Evolutionary conservation across 1,140 invertebrate genomes (phyloP).

Genomic region (Drosophila takahashii): DNA sequence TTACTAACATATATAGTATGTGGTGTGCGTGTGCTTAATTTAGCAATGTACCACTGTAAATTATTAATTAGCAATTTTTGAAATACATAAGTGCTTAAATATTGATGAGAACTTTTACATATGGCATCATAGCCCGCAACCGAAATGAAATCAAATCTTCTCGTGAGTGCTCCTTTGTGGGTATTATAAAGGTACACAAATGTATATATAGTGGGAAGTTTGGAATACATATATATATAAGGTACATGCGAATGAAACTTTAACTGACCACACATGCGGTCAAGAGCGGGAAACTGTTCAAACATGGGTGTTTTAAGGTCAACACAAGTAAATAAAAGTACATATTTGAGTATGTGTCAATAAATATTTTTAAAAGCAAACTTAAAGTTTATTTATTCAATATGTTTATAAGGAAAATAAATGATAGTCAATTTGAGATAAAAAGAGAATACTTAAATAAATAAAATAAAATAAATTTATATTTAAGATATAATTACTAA

Average conservation of each 20-base stretch:
- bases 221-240: neutral
- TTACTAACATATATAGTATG: neutral
- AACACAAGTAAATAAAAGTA: conserved; percentile 1
- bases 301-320: neutral
- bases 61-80: conserved; percentile 54
- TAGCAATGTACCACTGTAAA: conserved; percentile 50
- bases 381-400: too few relatives aligned
- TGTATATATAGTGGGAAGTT: neutral
- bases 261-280: conserved; percentile 1
- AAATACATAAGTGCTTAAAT: conserved; percentile 49
- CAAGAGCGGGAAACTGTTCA: neutral
- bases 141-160: conserved; percentile 20
- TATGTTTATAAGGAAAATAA: too few relatives aligned
- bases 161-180: neutral
- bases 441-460: neutral
- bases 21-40: conserved; percentile 31
- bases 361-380: neutral
- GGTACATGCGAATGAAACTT: conserved; percentile 8
- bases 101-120: conserved; percentile 49
- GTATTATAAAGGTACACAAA: conserved; percentile 8
- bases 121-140: conserved; percentile 9
- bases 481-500: too few relatives aligned
- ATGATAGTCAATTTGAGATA: too few relatives aligned
- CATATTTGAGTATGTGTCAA: neutral
- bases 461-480: neutral